Percentiles rank a stretch among this genome's conserved stretches.
Evolutionary conservation across 2,888 invertebrate species (phyloP).

Genomic region (Teleogryllus oceanicus): DNA sequence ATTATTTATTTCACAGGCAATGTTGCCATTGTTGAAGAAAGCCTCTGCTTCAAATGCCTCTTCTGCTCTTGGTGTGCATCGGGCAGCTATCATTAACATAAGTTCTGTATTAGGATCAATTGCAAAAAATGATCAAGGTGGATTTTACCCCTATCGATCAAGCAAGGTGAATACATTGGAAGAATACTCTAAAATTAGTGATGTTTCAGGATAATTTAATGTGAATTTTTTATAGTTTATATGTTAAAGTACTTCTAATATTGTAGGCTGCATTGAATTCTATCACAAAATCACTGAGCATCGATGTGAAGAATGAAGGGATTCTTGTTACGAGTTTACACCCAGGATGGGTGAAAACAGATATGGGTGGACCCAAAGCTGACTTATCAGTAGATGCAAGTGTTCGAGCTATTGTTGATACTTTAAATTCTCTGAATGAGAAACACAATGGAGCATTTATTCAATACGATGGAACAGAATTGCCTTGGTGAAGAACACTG

Average conservation of each 20-base stretch:
- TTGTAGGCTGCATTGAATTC: constrained; percentile 80
- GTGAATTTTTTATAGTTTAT: background rate
- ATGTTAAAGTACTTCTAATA: constrained; percentile 27
- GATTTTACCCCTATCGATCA: constrained; percentile 78
- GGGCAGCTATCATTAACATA: constrained; percentile 78
- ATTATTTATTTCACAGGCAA: constrained; percentile 53
- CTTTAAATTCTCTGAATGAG: constrained; percentile 60
- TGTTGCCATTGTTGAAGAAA: constrained; percentile 67
- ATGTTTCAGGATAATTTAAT: background rate
- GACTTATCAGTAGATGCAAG: constrained; percentile 68
- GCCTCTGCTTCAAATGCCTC: constrained; percentile 59
- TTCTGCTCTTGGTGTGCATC: constrained; percentile 56
- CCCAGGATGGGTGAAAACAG: constrained; percentile 90
- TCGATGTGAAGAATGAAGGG: constrained; percentile 70
- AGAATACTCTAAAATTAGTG: background rate
- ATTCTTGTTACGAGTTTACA: constrained; percentile 74
- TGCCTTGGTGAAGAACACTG: constrained; percentile 61
- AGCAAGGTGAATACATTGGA: constrained; percentile 64
- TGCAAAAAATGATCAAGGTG: constrained; percentile 67
- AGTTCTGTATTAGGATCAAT: constrained; percentile 80
- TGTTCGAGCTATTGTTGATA: constrained; percentile 61
- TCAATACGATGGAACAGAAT: constrained; percentile 69
- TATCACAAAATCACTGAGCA: constrained; percentile 77
- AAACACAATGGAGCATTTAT: constrained; percentile 71
- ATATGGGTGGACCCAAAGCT: constrained; percentile 81